A percentile compares a stretch with the other conserved stretches of the same genome.
Evolutionary conservation across 2,797 vertebrate genomes (phyloP).

Genomic region (Lerista edwardsae): DNA sequence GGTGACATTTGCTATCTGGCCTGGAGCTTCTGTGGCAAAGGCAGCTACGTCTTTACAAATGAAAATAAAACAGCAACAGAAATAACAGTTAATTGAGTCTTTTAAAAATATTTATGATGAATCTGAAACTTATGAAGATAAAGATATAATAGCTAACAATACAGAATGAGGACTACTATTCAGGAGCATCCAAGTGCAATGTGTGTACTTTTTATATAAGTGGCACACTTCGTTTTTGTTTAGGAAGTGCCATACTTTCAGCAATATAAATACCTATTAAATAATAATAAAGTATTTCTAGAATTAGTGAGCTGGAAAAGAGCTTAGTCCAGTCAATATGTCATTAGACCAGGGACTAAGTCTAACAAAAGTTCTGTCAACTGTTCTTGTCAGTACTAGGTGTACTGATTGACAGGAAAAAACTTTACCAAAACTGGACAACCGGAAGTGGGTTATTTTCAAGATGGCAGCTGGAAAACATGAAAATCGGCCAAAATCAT

Average conservation of each 20-base stretch:
- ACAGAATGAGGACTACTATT: not conserved
- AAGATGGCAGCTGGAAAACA: too few relatives aligned
- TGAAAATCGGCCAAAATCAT: too few relatives aligned
- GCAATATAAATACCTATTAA: not conserved
- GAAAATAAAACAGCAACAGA: not conserved
- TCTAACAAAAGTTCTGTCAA: too few relatives aligned
- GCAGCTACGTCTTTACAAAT: not conserved
- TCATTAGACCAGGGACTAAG: too few relatives aligned
- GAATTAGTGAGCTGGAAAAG: too few relatives aligned
- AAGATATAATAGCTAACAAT: conserved; percentile 19
- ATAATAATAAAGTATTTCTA: not conserved
- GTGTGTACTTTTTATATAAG: not conserved
- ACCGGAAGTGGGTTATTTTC: too few relatives aligned
- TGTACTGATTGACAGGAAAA: too few relatives aligned
- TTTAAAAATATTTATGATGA: conserved; percentile 16
- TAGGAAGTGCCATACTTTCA: not conserved
- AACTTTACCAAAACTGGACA: too few relatives aligned
- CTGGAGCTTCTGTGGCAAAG: conserved; percentile 24
- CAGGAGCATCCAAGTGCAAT: not conserved
- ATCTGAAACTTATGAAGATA: not conserved
- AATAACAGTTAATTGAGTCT: conserved; percentile 5
- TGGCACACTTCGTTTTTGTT: not conserved
- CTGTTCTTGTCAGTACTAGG: too few relatives aligned
- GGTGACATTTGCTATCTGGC: conserved; percentile 17
- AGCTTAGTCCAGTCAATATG: too few relatives aligned